Evolutionary conservation across 2,113 vertebrate genomes (phyloP).

Genomic region (Rallus limicola): DNA sequence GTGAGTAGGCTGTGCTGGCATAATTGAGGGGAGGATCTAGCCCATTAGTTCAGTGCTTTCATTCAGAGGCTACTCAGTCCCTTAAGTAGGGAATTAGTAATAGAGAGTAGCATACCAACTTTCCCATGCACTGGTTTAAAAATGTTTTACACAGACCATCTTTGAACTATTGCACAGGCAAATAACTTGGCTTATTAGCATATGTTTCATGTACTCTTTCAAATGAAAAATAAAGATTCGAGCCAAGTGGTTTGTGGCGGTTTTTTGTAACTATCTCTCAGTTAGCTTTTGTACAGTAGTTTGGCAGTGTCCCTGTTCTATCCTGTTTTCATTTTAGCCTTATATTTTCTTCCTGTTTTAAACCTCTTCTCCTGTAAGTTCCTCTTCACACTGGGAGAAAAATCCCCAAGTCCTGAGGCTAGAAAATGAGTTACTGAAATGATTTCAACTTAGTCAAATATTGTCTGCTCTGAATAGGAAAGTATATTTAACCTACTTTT

Average conservation of each 20-base stretch:
- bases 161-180: constrained; percentile 43
- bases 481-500: background rate
- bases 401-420: background rate
- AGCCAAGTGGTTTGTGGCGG: background rate
- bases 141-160: constrained; percentile 8
- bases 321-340: background rate
- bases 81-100: background rate
- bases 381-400: background rate
- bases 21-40: constrained; percentile 9
- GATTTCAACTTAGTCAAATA: background rate
- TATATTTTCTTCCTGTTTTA: background rate
- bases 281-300: background rate
- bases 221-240: background rate
- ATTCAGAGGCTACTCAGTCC: background rate
- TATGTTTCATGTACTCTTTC: constrained; percentile 36
- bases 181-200: constrained; percentile 38
- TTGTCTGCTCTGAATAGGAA: background rate
- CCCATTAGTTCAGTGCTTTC: background rate
- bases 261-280: constrained; percentile 28
- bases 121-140: background rate
- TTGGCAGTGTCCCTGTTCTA: constrained; percentile 2
- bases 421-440: background rate
- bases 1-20: background rate
- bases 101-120: background rate
- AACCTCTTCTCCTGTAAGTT: background rate